Evolutionary conservation across 2,888 invertebrate genomes (phyloP), one percentile per base, ranked within the genome.

Genomic region (Heteromurus nitidus): DNA sequence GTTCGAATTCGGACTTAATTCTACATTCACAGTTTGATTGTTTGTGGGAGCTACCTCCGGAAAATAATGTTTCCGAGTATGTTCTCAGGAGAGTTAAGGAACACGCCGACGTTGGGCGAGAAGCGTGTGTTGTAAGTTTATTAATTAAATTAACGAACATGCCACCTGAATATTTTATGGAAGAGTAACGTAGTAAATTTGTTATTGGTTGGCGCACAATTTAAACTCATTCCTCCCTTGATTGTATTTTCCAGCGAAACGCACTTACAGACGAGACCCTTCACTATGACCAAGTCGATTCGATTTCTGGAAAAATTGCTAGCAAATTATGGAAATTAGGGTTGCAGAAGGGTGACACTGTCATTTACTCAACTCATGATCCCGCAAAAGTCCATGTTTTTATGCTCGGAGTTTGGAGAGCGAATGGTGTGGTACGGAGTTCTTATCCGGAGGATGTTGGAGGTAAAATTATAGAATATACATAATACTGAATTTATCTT

Each of bases 381-480:
- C 76, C 74, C 11, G 74, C 81, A 0, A 80, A 82, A 68, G 47
- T 82, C 2, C 85, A 85, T 65, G 72, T 64, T n/a, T 86, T 86
- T 36, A 77, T 84, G 18, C 28, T 82, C 47, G 86, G 85, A 20
- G 79, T 85, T n/a, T 86, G 85, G 85, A 50, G 80, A 50, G 82
- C 76, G 0, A 82, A 83, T 30, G 86, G 84, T 18, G 58, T 77
- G 16, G 75, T 82, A 20, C 75, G 81, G 1, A 70, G 79, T 30
- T 82, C 83, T 1, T 86, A 86, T 73, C 85, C 86, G 7, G 86
- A 86, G 75, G 86, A 86, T 67, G 24, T 64, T 2, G 81, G 80
- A 31, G 82, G 84, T 80, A 81, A 60, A 60, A 28, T 26, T 60
- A 60, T 5, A 60, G 5, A 22, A n/a, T n/a, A n/a, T n/a, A n/a